Base-by-base conservation (phyloP, 1,140 invertebrate genomes). In the Drosophila parvula region DNA sequence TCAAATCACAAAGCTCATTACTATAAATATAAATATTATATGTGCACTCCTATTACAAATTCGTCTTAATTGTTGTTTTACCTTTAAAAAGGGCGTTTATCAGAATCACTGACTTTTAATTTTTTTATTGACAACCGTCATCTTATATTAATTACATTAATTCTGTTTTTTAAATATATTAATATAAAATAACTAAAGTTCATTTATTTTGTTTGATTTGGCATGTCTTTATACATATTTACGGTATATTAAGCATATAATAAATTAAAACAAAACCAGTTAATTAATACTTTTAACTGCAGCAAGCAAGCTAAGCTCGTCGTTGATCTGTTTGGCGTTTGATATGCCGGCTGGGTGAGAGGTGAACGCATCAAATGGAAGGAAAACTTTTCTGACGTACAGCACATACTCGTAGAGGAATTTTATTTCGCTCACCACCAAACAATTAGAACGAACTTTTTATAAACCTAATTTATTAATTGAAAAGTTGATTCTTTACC, bases 401-500 rank as follows among this genome's bases (percentile, higher is more conserved):
- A 3, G 16, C 27, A 30, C 53, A 12, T 7, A 38, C 22, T 22
- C 22, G 22, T 38, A 40, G 10, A 43, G 43, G 16, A 43, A 68
- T n/a, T 28, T 28, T 32, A 27, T 30, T 45, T 16, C 8, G 5
- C 48, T 64, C 51, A 57, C 59, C 58, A 78, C 43, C 74, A 67
- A 78, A 85, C 81, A 85, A 74, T 81, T 79, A 71, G 45, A 50
- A 60, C 64, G 38, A 67, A 75, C 47, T 61, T 80, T 55, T 48
- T 53, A 36, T 36, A 60, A 85, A 68, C 64, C 62, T 71, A 71
- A 81, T 85, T 85, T 83, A 83, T 79, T 79, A 83, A 83, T 83
- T 83, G 76, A 83, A 83, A 83, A 85, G 74, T 78, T 85, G 64
- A 69, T 75, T 81, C 79, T 79, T 64, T 79, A 67, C 56, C 44